Conservation (phyloP, 2,797 vertebrate species). For the Gobionotothen gibberifrons region DNA sequence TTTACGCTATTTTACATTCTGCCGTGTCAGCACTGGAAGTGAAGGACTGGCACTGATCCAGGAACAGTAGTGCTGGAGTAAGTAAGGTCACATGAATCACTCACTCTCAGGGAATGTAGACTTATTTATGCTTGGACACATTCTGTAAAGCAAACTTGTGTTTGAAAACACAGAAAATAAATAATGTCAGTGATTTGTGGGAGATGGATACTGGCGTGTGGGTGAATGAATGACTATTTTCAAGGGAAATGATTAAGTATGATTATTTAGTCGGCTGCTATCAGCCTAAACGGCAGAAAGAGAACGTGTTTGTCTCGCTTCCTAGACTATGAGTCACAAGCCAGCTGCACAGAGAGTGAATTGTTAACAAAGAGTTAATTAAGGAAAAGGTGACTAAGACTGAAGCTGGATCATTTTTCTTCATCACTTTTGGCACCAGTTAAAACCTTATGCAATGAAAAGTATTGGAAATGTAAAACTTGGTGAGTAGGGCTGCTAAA, state of each 20-base stretch:
- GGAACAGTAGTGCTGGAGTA: conserved; percentile 14
- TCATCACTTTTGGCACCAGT: conserved; percentile 7
- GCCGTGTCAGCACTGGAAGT: conserved; percentile 38
- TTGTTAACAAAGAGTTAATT: conserved; percentile 23
- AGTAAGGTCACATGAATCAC: conserved; percentile 56
- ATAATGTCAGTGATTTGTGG: not conserved
- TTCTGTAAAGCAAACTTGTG: conserved; percentile 22
- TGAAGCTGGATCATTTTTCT: conserved; percentile 12
- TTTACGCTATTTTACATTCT: conserved; percentile 32
- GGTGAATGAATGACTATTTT: conserved; percentile 15
- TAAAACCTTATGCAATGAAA: not conserved
- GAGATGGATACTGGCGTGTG: not conserved
- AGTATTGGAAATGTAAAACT: too few species aligned
- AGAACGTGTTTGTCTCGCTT: conserved; percentile 29
- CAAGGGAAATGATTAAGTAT: conserved; percentile 24
- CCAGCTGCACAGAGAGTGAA: conserved; percentile 16
- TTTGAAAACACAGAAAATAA: conserved; percentile 28
- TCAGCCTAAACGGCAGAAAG: conserved; percentile 10
- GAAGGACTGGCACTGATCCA: conserved; percentile 45
- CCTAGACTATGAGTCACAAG: conserved; percentile 36
- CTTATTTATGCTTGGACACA: conserved; percentile 17
- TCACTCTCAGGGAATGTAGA: conserved; percentile 9
- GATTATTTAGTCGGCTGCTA: conserved; percentile 18
- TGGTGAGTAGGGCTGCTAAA: too few species aligned
- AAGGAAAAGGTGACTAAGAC: conserved; percentile 44